phyloP scores from a whole-genome alignment of 2,888 invertebrate genomes.

The Eurois occulta region DNA sequence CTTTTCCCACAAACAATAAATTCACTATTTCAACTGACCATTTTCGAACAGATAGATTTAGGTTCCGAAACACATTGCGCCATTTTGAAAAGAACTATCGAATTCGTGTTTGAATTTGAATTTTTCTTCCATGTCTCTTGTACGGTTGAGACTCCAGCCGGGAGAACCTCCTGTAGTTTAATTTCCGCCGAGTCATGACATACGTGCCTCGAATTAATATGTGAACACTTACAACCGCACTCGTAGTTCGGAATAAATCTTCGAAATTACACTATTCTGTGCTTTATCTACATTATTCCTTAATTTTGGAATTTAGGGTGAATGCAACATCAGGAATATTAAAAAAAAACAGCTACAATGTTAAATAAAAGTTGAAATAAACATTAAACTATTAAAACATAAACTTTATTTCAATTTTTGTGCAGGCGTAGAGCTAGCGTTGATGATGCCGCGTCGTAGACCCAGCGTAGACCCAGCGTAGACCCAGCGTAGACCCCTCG shows the following conservation, averaged over 20 bases:
- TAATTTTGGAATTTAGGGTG: neutral
- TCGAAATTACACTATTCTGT: slow-evolving; percentile 30
- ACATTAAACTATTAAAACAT: neutral
- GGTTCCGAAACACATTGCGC: neutral
- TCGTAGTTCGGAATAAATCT: slow-evolving; percentile 39
- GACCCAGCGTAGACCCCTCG: neutral
- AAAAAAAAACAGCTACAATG: neutral
- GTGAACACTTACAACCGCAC: slow-evolving; percentile 42
- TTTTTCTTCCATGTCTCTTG: slow-evolving; percentile 29
- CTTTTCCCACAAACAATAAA: neutral
- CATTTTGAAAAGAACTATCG: slow-evolving; percentile 35
- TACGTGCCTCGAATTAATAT: slow-evolving; percentile 68
- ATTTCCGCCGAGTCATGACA: slow-evolving; percentile 70
- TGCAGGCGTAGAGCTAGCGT: neutral
- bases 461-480: neutral
- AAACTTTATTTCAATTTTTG: neutral
- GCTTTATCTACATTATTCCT: neutral
- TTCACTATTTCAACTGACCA: neutral
- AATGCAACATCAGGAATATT: neutral
- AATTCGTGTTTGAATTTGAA: slow-evolving; percentile 41
- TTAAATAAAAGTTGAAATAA: neutral
- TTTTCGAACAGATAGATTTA: neutral
- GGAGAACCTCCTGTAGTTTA: slow-evolving; percentile 67
- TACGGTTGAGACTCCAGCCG: slow-evolving; percentile 31
- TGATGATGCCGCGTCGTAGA: neutral